Percentiles rank a stretch among this genome's conserved stretches.
These are phyloP conservation scores for Bruchidius siliquastri DNA, from an alignment of 2,888 invertebrate genomes.

Conservation along the genomic window DNA sequence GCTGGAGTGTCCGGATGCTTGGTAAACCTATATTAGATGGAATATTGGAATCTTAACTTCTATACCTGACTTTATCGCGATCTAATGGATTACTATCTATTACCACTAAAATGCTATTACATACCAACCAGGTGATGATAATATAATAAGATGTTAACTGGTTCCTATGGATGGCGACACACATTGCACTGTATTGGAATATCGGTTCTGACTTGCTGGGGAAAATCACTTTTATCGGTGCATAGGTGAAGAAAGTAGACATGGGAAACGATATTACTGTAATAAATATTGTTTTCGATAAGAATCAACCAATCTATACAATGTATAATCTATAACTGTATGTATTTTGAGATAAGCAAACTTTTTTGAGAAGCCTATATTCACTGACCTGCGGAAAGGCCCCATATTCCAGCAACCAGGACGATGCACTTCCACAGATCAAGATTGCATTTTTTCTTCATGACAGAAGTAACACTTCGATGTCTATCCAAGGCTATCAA, in stretches of 20 bases:
- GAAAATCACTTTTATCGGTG: constrained; percentile 23
- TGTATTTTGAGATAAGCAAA: too few species aligned
- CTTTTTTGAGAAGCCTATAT: too few species aligned
- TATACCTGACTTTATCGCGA: too few species aligned
- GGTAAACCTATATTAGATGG: too few species aligned
- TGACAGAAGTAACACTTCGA: constrained; percentile 47
- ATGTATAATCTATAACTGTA: too few species aligned
- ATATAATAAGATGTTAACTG: constrained; percentile 34
- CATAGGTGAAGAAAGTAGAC: constrained; percentile 39
- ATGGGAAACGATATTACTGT: constrained; percentile 46
- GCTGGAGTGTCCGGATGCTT: too few species aligned
- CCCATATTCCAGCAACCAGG: constrained; percentile 43
- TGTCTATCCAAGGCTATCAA: constrained; percentile 56
- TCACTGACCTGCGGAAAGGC: constrained; percentile 40
- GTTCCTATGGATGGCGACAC: constrained; percentile 29
- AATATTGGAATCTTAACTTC: too few species aligned
- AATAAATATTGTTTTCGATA: constrained; percentile 8
- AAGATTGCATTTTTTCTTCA: constrained; percentile 49
- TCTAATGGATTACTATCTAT: too few species aligned
- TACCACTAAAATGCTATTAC: not conserved
- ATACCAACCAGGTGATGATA: constrained; percentile 21
- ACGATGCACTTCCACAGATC: constrained; percentile 37
- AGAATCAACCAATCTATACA: too few species aligned
- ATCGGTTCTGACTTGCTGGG: constrained; percentile 3
- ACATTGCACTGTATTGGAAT: constrained; percentile 29